Base-by-base conservation (phyloP, 2,888 invertebrate species). In the Polyommatus iphigenia region DNA sequence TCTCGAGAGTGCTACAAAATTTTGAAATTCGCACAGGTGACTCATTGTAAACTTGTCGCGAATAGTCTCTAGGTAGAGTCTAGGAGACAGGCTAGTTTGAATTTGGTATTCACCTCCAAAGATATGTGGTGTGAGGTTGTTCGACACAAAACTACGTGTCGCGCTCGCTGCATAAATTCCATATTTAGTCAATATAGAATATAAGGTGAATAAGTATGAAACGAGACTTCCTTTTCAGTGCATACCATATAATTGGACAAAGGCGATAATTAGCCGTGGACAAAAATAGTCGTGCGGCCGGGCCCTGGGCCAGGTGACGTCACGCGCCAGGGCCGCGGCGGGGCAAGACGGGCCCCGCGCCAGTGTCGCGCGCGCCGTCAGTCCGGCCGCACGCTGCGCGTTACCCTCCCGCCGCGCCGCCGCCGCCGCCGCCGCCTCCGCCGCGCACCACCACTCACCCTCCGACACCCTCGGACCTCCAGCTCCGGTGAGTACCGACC, bases 311-410 rank as follows among this genome's bases (percentile, higher is more conserved):
- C 92, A 91, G 93, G 89, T 93, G 93, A 93, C 93, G 93, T 93
- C 92, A 93, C 90, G 89, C 88, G 89, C 88, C 90, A 90, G 91
- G 90, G 92, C 90, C 90, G 84, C 84, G 82, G 92, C 92, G 93
- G 93, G 94, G 93, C 92, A 93, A 94, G 91, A 93, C 92, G 93
- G 93, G 94, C 93, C 93, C 93, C 93, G 92, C 93, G 91, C 90
- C 93, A 94, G 93, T 93, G 92, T 90, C 92, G 93, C 92, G 93
- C 92, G 93, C 93, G 93, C 93, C 91, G 92, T 90, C 93, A 86
- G 87, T 87, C 91, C 87, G 90, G 89, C 87, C 92, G 92, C 93
- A 94, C 93, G 92, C 88, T 84, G 84, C 84, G 57, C 77, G 77
- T 85, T 85, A 82, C 84, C 83, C 80, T 82, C 82, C 82, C 85